Evolutionary conservation across 2,888 invertebrate genomes (phyloP).

Genomic region (Limenitis camilla): DNA sequence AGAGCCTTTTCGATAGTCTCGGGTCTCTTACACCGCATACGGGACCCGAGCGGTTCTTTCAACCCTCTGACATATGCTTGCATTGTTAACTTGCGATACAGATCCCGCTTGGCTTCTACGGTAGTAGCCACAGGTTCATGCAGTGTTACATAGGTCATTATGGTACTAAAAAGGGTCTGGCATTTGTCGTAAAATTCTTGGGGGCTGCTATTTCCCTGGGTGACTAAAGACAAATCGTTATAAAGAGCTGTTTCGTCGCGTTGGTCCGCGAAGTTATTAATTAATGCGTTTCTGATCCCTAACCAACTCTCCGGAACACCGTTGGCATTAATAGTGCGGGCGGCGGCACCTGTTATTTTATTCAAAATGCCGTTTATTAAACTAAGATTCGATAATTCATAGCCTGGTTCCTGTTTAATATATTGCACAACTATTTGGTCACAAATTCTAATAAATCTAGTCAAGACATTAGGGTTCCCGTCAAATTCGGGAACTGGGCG

Average conservation of each 20-base stretch:
- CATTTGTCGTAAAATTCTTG: not conserved
- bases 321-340: constrained; percentile 26
- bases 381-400: too few relatives aligned
- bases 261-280: constrained; percentile 26
- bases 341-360: constrained; percentile 26
- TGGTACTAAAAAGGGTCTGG: not conserved
- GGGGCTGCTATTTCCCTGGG: not conserved
- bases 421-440: too few relatives aligned
- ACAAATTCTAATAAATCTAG: too few relatives aligned
- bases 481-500: too few relatives aligned
- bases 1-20: not conserved
- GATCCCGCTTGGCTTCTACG: not conserved
- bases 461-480: too few relatives aligned
- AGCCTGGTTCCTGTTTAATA: too few relatives aligned
- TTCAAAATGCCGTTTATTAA: constrained; percentile 16
- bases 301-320: constrained; percentile 27
- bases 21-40: not conserved
- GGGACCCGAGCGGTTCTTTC: not conserved
- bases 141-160: not conserved
- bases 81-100: not conserved
- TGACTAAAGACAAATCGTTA: constrained; percentile 17
- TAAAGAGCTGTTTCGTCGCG: constrained; percentile 26
- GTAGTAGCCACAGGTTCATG: not conserved
- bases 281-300: constrained; percentile 21
- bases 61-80: not conserved